A percentile compares a stretch with the other conserved stretches of the same genome.
phyloP scores from a whole-genome alignment of 1,140 invertebrate species.

The Diabrotica undecimpunctata region DNA sequence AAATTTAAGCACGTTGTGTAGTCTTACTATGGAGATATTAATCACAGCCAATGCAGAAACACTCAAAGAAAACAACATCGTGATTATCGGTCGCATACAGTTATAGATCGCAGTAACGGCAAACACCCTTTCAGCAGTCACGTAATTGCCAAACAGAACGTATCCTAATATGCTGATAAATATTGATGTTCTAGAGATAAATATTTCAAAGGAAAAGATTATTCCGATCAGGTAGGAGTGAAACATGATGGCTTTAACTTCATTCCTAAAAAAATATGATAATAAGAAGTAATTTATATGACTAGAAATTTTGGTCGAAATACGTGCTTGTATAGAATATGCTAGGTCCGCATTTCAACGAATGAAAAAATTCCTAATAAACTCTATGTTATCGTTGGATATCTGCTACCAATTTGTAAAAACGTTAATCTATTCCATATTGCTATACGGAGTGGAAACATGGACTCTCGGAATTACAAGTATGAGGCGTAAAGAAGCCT shows the following conservation, averaged over 20 bases:
- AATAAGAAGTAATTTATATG: background rate
- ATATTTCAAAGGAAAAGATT: conserved; percentile 69
- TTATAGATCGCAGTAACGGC: conserved; percentile 71
- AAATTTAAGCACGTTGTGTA: conserved; percentile 65
- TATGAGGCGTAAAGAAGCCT: too few species aligned
- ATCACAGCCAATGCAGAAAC: conserved; percentile 59
- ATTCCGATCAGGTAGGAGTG: conserved; percentile 69
- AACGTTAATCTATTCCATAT: too few species aligned
- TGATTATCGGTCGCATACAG: conserved; percentile 68
- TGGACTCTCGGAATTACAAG: too few species aligned
- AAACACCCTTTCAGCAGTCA: conserved; percentile 73
- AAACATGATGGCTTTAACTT: conserved; percentile 63
- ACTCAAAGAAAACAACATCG: conserved; percentile 66
- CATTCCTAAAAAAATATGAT: conserved; percentile 51
- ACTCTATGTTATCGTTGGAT: too few species aligned
- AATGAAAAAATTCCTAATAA: too few species aligned
- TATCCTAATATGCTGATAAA: conserved; percentile 74
- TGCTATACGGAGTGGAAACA: too few species aligned
- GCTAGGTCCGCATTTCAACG: too few species aligned
- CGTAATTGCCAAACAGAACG: conserved; percentile 62
- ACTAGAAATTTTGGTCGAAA: too few species aligned
- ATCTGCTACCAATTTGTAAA: too few species aligned
- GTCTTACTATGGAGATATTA: conserved; percentile 61
- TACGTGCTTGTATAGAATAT: too few species aligned
- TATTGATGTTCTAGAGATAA: conserved; percentile 69